Evolutionary conservation across 2,888 invertebrate genomes (phyloP).

Genomic region (Acanthosoma haemorrhoidale): DNA sequence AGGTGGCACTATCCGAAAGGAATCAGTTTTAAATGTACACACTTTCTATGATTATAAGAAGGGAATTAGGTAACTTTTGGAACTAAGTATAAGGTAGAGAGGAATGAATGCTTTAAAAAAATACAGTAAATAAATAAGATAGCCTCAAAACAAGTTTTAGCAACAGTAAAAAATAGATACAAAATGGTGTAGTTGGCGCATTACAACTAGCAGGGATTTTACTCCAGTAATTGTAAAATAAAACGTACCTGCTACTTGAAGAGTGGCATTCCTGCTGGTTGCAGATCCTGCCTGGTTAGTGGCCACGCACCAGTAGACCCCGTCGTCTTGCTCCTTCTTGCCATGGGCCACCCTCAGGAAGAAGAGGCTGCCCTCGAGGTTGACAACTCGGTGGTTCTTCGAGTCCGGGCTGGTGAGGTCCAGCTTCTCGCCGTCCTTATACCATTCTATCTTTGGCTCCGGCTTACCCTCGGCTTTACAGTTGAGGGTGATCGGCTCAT

Average conservation of each 20-base stretch:
- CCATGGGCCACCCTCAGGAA: constrained; percentile 91
- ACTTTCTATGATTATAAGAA: too few relatives aligned
- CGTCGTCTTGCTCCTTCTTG: constrained; percentile 89
- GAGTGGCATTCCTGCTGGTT: constrained; percentile 85
- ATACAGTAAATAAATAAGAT: too few relatives aligned
- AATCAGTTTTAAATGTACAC: too few relatives aligned
- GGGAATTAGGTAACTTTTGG: too few relatives aligned
- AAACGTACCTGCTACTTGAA: constrained; percentile 89
- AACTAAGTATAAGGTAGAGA: too few relatives aligned
- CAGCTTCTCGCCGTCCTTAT: constrained; percentile 70
- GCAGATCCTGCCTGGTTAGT: constrained; percentile 84
- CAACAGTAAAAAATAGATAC: too few relatives aligned
- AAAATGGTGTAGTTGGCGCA: too few relatives aligned
- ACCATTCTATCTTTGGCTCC: constrained; percentile 90
- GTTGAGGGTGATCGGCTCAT: constrained; percentile 93
- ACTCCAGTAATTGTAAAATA: background rate
- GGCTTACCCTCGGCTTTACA: constrained; percentile 95
- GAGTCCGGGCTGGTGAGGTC: constrained; percentile 71
- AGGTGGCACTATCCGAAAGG: too few relatives aligned
- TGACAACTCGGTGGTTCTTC: constrained; percentile 82
- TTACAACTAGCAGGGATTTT: too few relatives aligned
- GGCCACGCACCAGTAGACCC: constrained; percentile 95
- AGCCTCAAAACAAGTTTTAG: too few relatives aligned
- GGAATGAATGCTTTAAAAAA: too few relatives aligned
- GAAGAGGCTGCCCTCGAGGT: constrained; percentile 86